A percentile compares a stretch with the other conserved stretches of the same genome.
These are phyloP conservation scores for Latrodectus hesperus DNA, from an alignment of 2,888 invertebrate genomes.

Conservation along the genomic window DNA sequence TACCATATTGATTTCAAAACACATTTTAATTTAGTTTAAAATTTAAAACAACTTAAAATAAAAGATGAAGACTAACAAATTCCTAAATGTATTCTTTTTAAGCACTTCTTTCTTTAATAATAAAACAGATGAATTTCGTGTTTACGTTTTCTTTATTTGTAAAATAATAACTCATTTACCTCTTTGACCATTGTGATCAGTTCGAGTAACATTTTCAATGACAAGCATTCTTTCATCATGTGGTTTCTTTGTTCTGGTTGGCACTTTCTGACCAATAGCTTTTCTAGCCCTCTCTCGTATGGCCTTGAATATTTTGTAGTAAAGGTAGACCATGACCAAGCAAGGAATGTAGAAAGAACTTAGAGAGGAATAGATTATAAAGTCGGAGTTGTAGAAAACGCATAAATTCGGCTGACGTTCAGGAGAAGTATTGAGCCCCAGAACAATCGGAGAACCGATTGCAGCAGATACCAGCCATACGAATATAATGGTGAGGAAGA, in stretches of 20 bases:
- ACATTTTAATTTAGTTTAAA: too few relatives aligned
- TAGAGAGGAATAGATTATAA: slow-evolving; percentile 98
- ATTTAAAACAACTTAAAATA: too few relatives aligned
- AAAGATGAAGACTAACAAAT: too few relatives aligned
- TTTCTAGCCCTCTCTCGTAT: slow-evolving; percentile 89
- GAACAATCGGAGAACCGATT: slow-evolving; percentile 96
- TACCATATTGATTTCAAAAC: too few relatives aligned
- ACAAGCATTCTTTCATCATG: slow-evolving; percentile 1
- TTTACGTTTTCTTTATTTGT: too few relatives aligned
- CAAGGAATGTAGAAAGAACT: slow-evolving; percentile 99
- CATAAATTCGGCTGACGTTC: slow-evolving; percentile 84
- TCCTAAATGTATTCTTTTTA: too few relatives aligned
- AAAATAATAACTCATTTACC: not conserved
- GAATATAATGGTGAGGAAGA: slow-evolving; percentile 93
- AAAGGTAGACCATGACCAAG: slow-evolving; percentile 97
- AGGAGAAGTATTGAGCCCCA: slow-evolving; percentile 95
- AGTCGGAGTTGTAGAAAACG: slow-evolving; percentile 97
- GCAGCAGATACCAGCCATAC: slow-evolving; percentile 97
- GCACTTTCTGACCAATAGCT: slow-evolving; percentile 82
- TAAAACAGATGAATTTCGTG: too few relatives aligned
- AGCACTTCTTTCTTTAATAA: too few relatives aligned
- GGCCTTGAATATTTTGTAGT: slow-evolving; percentile 97
- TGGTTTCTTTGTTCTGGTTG: not conserved
- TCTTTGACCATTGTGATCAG: slow-evolving; percentile 3
- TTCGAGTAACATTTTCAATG: slow-evolving; percentile 24